A percentile compares a stretch with the other conserved stretches of the same genome.
Evolutionary conservation across 2,888 invertebrate genomes (phyloP).

Genomic region (Amphimallon solstitiale): DNA sequence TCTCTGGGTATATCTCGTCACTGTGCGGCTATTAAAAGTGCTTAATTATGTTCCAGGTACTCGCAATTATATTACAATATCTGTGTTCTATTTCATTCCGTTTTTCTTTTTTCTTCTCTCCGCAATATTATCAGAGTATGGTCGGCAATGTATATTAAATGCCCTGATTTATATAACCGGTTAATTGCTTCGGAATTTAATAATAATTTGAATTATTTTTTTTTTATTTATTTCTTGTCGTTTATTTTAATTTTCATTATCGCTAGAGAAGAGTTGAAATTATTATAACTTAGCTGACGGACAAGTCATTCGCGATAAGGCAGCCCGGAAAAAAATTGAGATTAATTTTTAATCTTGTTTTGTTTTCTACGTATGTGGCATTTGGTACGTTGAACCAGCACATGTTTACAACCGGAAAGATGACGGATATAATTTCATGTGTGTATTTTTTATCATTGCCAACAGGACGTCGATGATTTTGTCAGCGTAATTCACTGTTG

Average conservation of each 20-base stretch:
- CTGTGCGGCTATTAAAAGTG: conserved; percentile 40
- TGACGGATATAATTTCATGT: conserved; percentile 6
- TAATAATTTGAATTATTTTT: neutral
- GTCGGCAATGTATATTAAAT: neutral
- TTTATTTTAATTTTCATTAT: too few relatives aligned
- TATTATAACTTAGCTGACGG: too few relatives aligned
- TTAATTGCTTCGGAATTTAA: conserved; percentile 19
- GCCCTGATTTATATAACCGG: conserved; percentile 1
- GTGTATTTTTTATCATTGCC: neutral
- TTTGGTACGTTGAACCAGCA: neutral
- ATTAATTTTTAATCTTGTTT: conserved; percentile 1
- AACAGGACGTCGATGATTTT: conserved; percentile 28
- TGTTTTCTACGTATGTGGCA: neutral
- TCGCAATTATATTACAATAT: conserved; percentile 6
- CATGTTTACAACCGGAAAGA: conserved; percentile 1
- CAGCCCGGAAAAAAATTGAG: neutral
- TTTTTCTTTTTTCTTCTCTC: too few relatives aligned
- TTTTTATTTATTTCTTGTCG: too few relatives aligned
- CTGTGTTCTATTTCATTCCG: conserved; percentile 17
- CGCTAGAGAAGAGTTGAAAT: too few relatives aligned
- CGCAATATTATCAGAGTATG: too few relatives aligned
- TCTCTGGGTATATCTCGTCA: conserved; percentile 34
- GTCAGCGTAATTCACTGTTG: conserved; percentile 13
- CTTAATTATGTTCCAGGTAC: conserved; percentile 43
- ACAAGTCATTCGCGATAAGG: too few relatives aligned